Percentiles rank a stretch among this genome's conserved stretches.
Conservation (phyloP, 2,797 vertebrate genomes). For the Triplophysa bombifrons region DNA sequence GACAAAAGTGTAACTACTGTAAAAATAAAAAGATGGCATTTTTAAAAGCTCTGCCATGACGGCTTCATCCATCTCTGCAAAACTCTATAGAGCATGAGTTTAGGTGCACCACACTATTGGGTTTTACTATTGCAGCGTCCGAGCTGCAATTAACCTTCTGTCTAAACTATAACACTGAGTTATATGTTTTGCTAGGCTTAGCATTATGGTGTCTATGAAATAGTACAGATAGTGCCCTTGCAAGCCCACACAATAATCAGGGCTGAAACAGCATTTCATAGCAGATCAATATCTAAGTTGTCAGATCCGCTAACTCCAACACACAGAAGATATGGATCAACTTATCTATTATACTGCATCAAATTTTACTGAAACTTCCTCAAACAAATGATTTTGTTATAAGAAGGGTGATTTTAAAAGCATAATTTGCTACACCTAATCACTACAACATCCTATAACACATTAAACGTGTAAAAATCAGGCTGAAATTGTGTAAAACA, state of each 20-base stretch:
- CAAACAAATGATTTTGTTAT: too few relatives aligned
- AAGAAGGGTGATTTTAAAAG: neutral
- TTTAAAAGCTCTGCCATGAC: neutral
- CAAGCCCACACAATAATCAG: conserved; percentile 18
- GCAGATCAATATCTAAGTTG: conserved; percentile 31
- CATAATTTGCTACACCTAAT: neutral
- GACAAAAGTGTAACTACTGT: neutral
- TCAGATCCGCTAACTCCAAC: conserved; percentile 1
- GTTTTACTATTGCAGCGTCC: conserved; percentile 1
- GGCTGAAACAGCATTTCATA: conserved; percentile 37
- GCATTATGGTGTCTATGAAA: conserved; percentile 26
- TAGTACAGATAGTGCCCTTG: conserved; percentile 27
- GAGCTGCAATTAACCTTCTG: conserved; percentile 46
- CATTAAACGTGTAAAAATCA: too few relatives aligned
- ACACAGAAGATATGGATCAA: neutral
- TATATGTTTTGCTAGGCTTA: conserved; percentile 17
- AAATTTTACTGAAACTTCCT: neutral
- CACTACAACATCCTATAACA: too few relatives aligned
- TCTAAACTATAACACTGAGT: conserved; percentile 40
- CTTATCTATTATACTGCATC: neutral
- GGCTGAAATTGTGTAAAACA: too few relatives aligned
- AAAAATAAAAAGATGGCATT: neutral
- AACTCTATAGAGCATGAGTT: conserved; percentile 2
- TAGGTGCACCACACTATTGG: conserved; percentile 1
- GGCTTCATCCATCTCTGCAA: neutral